Conservation (phyloP, 2,888 invertebrate genomes). For the Poecilus cupreus region DNA sequence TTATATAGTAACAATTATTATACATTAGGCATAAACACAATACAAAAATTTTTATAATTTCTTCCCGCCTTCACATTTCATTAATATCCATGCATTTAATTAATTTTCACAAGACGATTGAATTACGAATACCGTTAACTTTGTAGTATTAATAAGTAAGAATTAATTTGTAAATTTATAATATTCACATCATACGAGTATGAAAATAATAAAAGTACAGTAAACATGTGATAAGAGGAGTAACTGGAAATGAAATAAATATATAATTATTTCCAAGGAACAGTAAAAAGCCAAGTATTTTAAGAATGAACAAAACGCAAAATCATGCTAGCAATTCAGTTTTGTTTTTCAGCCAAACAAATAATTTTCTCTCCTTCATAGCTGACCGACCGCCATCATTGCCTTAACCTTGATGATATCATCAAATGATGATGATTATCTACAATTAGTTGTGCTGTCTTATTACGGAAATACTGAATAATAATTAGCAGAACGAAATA, state of each 20-base stretch:
- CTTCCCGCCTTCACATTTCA: conserved; percentile 1
- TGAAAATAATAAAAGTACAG: not conserved
- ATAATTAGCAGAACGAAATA: conserved; percentile 40
- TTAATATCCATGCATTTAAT: conserved; percentile 2
- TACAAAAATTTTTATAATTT: not conserved
- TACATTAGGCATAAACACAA: not conserved
- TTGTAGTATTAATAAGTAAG: not conserved
- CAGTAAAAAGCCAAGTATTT: no score
- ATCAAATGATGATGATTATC: conserved; percentile 43
- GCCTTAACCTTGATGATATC: conserved; percentile 50
- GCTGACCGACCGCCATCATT: conserved; percentile 3
- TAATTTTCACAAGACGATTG: not conserved
- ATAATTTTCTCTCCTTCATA: conserved; percentile 31
- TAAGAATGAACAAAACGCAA: no score
- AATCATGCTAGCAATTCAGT: not conserved
- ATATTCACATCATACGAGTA: not conserved
- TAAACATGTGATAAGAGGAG: not conserved
- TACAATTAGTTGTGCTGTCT: conserved; percentile 35
- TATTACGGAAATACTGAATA: conserved; percentile 12
- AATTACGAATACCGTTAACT: not conserved
- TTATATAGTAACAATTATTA: not conserved
- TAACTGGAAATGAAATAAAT: no score
- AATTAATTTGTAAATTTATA: not conserved
- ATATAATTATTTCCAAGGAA: not conserved
- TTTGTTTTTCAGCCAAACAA: no score